These are phyloP conservation scores for Plutomurus gul DNA, from an alignment of 1,140 invertebrate species.

Conservation along the genomic window DNA sequence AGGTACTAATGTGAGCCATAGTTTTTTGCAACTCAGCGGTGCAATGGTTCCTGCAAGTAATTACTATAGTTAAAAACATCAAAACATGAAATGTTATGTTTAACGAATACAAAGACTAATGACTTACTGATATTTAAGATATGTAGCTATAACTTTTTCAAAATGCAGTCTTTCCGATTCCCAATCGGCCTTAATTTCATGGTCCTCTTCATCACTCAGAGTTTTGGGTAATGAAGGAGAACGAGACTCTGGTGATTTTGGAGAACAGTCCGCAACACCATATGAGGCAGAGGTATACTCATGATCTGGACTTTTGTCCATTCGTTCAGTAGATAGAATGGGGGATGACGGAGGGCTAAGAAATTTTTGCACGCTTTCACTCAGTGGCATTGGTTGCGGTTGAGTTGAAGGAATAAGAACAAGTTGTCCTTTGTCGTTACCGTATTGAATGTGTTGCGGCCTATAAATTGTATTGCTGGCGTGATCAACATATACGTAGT, in stretches of 20 bases:
- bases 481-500: not conserved
- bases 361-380: too few species aligned
- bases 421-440: too few species aligned
- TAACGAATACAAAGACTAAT: slow-evolving; percentile 30
- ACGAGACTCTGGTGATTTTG: too few species aligned
- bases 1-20: slow-evolving; percentile 72
- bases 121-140: slow-evolving; percentile 76
- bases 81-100: too few species aligned
- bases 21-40: slow-evolving; percentile 69
- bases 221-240: not conserved
- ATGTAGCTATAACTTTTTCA: slow-evolving; percentile 75
- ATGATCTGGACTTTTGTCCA: too few species aligned
- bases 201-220: not conserved
- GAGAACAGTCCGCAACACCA: too few species aligned
- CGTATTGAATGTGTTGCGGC: too few species aligned
- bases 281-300: too few species aligned
- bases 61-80: not conserved
- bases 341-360: not conserved
- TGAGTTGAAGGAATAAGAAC: too few species aligned
- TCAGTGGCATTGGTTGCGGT: too few species aligned
- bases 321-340: too few species aligned
- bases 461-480: not conserved
- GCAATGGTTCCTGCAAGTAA: slow-evolving; percentile 57
- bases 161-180: slow-evolving; percentile 75
- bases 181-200: not conserved